These are phyloP conservation scores for Penaeus chinensis DNA, from an alignment of 1,140 invertebrate genomes.

Conservation along the genomic window DNA sequence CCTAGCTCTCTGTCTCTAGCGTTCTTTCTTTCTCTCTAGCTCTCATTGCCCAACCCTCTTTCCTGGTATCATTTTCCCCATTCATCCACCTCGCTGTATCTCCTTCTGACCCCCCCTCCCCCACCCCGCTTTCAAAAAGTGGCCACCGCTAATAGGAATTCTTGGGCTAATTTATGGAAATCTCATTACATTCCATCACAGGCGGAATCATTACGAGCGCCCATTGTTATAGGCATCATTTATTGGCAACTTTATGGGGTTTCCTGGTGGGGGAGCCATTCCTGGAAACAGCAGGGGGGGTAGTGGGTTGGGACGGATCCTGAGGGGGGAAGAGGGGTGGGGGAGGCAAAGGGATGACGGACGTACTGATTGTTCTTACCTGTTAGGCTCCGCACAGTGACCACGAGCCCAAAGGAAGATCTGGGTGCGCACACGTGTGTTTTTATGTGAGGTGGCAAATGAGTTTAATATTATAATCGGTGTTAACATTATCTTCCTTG, in stretches of 20 bases:
- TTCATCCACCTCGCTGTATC: constrained; percentile 10
- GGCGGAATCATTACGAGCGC: constrained; percentile 50
- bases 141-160: constrained; percentile 35
- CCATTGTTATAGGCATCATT: constrained; percentile 55
- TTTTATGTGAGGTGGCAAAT: too few relatives aligned
- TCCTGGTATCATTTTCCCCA: background rate
- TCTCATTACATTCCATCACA: constrained; percentile 60
- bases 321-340: background rate
- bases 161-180: constrained; percentile 58
- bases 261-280: constrained; percentile 50
- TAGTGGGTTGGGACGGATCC: background rate
- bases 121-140: too few relatives aligned
- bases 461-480: too few relatives aligned
- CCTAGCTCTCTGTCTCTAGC: constrained; percentile 12
- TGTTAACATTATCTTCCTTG: too few relatives aligned
- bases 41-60: background rate
- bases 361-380: background rate
- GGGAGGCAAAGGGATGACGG: constrained; percentile 10
- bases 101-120: background rate
- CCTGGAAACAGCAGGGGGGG: constrained; percentile 40
- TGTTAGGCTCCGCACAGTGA: too few relatives aligned
- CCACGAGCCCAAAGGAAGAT: too few relatives aligned
- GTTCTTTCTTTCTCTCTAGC: constrained; percentile 35
- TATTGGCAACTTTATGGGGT: constrained; percentile 56
- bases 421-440: too few relatives aligned